These are phyloP conservation scores for Hoplostethus atlanticus DNA, from an alignment of 2,797 vertebrate genomes.

Conservation along the genomic window DNA sequence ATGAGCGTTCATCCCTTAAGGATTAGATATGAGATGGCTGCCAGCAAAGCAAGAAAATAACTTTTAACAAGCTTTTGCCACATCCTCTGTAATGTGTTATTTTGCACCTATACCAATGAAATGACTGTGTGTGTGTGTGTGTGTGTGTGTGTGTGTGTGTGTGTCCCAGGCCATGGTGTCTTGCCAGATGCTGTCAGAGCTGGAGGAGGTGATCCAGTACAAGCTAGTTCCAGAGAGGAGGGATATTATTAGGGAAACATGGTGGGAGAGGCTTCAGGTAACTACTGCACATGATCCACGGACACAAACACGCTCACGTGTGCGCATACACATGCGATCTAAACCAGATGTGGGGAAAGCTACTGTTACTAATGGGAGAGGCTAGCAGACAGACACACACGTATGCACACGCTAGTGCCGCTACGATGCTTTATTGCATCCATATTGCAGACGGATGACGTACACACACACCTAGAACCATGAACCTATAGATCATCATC, in stretches of 20 bases:
- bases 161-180: conserved; percentile 95
- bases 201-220: conserved; percentile 99
- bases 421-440: not conserved
- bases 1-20: not conserved
- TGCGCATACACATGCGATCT: conserved; percentile 41
- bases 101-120: not conserved
- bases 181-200: conserved; percentile 98
- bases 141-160: conserved; percentile 7
- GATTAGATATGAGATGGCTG: not conserved
- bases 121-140: conserved; percentile 12
- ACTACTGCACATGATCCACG: conserved; percentile 36
- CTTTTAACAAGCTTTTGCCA: conserved; percentile 2
- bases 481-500: not conserved
- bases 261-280: conserved; percentile 99
- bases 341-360: conserved; percentile 67
- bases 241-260: conserved; percentile 98
- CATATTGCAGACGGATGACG: not conserved
- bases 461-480: no score
- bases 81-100: not conserved
- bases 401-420: conserved; percentile 17
- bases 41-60: not conserved
- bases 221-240: conserved; percentile 98
- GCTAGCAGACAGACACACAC: conserved; percentile 28
- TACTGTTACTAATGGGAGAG: conserved; percentile 67
- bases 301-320: conserved; percentile 32